Evolutionary conservation across 2,888 invertebrate genomes (phyloP).

Genomic region (Orgyia antiqua): DNA sequence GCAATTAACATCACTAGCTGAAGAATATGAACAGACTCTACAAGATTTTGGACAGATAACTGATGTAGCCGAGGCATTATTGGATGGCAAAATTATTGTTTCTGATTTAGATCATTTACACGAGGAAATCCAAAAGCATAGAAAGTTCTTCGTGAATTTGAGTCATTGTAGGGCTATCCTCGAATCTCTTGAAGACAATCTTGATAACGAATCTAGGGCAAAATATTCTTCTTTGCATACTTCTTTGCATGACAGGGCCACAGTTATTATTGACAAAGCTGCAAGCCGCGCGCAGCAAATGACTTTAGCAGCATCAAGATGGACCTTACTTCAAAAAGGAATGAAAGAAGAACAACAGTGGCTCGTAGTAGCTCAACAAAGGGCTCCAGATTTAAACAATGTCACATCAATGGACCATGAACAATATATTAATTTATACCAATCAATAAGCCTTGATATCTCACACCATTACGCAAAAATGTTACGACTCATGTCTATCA

Average conservation of each 20-base stretch:
- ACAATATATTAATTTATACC: constrained; percentile 89
- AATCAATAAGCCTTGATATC: constrained; percentile 87
- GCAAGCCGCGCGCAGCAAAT: constrained; percentile 89
- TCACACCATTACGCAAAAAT: constrained; percentile 89
- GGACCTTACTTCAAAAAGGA: constrained; percentile 88
- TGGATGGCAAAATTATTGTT: constrained; percentile 87
- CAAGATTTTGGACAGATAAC: constrained; percentile 92
- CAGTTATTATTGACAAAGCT: constrained; percentile 87
- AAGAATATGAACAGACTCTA: constrained; percentile 92
- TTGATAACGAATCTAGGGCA: constrained; percentile 87
- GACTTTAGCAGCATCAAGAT: constrained; percentile 90
- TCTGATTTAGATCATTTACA: constrained; percentile 88
- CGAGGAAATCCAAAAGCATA: constrained; percentile 92
- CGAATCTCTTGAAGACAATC: constrained; percentile 90
- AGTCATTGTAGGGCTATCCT: constrained; percentile 92
- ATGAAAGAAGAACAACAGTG: constrained; percentile 90
- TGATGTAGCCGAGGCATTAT: constrained; percentile 87
- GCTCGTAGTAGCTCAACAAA: constrained; percentile 89
- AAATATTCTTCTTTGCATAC: constrained; percentile 86
- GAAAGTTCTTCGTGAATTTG: constrained; percentile 92
- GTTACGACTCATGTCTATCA: constrained; percentile 83
- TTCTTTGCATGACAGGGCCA: constrained; percentile 86
- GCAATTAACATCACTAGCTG: constrained; percentile 85
- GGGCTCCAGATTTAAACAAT: constrained; percentile 88
- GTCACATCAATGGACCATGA: constrained; percentile 91